Conservation (phyloP, 2,888 invertebrate species). For the Drosophila falleni region DNA sequence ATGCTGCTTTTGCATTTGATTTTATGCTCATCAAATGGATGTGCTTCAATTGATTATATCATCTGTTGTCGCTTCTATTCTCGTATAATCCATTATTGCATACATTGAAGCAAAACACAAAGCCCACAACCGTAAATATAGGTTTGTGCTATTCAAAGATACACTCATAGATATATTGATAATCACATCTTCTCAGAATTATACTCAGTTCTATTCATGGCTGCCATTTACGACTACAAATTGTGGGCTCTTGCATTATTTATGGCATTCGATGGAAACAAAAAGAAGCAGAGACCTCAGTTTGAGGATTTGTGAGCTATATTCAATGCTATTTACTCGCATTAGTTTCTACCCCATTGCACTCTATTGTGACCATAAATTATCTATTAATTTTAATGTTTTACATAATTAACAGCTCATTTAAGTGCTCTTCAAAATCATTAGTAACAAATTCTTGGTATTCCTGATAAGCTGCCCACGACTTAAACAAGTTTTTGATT, state of each 20-base stretch:
- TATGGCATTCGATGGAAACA: slow-evolving; percentile 19
- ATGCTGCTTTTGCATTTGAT: slow-evolving; percentile 9
- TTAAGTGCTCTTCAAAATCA: neutral
- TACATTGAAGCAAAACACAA: slow-evolving; percentile 3
- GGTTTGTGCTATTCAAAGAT: slow-evolving; percentile 4
- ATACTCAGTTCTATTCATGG: slow-evolving; percentile 14
- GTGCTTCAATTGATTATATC: slow-evolving; percentile 24
- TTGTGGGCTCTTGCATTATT: slow-evolving; percentile 27
- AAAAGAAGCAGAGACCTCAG: neutral
- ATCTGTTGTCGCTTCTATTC: slow-evolving; percentile 1
- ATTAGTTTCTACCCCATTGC: slow-evolving; percentile 5
- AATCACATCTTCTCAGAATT: neutral
- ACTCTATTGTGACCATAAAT: neutral
- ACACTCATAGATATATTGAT: neutral
- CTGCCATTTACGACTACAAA: slow-evolving; percentile 7
- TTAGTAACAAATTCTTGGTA: neutral
- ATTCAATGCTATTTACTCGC: slow-evolving; percentile 11
- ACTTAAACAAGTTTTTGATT: neutral
- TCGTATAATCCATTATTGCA: slow-evolving; percentile 9
- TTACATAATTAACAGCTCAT: neutral
- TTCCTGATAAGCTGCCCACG: neutral
- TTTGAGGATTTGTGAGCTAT: neutral
- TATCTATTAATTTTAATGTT: slow-evolving; percentile 4
- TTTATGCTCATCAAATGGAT: slow-evolving; percentile 9
- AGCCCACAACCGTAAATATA: slow-evolving; percentile 19